Evolutionary conservation across 2,113 vertebrate genomes (phyloP).

Genomic region (Fukomys damarensis): DNA sequence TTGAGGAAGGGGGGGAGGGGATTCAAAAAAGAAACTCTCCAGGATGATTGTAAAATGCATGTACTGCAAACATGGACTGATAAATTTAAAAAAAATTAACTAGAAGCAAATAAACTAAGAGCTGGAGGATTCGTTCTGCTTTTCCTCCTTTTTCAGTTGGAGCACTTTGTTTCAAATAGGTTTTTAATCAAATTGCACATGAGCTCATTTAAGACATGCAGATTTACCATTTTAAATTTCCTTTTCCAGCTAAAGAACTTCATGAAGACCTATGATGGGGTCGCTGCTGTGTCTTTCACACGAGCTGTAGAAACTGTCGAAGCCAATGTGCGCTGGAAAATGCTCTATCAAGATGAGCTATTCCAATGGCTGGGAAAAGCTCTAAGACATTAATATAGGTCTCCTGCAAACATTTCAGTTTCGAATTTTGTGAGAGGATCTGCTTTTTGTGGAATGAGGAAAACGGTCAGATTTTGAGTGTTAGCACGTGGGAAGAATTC

Average conservation of each 20-base stretch:
- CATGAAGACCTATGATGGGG: slow-evolving; percentile 90
- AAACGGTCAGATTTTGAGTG: slow-evolving; percentile 77
- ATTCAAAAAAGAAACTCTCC: background rate
- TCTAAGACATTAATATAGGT: slow-evolving; percentile 87
- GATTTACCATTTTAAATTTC: slow-evolving; percentile 75
- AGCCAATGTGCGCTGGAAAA: slow-evolving; percentile 97
- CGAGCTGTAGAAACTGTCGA: slow-evolving; percentile 96
- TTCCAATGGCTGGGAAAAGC: slow-evolving; percentile 97
- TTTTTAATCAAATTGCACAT: slow-evolving; percentile 44
- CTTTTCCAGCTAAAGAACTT: slow-evolving; percentile 94
- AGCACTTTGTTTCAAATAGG: slow-evolving; percentile 36
- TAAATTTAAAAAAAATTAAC: background rate
- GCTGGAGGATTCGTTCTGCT: background rate
- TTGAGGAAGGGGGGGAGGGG: background rate
- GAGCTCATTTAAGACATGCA: slow-evolving; percentile 47
- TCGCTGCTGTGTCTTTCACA: slow-evolving; percentile 91
- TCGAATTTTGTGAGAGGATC: slow-evolving; percentile 77
- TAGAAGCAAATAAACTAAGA: background rate
- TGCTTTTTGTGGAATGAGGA: slow-evolving; percentile 77
- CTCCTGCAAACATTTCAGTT: slow-evolving; percentile 30
- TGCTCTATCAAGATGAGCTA: slow-evolving; percentile 93
- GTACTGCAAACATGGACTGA: background rate
- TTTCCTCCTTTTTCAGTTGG: background rate
- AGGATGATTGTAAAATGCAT: background rate
- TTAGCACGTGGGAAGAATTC: slow-evolving; percentile 69